A percentile compares a stretch with the other conserved stretches of the same genome.
phyloP scores from a whole-genome alignment of 2,797 vertebrate species.

The Lateolabrax maculatus region DNA sequence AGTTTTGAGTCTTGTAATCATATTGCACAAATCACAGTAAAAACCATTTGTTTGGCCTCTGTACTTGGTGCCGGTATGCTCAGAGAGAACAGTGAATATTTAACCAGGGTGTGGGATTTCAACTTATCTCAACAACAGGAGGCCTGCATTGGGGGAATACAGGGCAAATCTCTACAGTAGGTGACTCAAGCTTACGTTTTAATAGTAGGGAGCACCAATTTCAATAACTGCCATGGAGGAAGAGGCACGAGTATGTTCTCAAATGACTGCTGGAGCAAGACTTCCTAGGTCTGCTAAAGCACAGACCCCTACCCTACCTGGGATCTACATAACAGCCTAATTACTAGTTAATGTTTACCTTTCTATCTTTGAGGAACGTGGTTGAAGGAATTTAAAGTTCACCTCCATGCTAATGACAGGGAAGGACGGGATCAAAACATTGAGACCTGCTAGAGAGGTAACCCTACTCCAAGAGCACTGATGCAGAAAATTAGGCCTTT shows the following conservation, averaged over 20 bases:
- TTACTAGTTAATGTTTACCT: constrained; percentile 72
- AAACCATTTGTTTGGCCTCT: constrained; percentile 65
- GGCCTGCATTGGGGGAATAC: constrained; percentile 27
- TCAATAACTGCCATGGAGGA: not conserved
- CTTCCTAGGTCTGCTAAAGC: constrained; percentile 18
- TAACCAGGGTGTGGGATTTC: constrained; percentile 75
- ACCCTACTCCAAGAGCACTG: constrained; percentile 23
- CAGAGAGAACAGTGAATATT: constrained; percentile 71
- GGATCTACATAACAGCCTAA: constrained; percentile 44
- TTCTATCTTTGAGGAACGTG: constrained; percentile 32
- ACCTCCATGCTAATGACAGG: constrained; percentile 14
- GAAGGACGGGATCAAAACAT: constrained; percentile 23
- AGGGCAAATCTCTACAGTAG: constrained; percentile 16
- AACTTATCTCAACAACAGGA: constrained; percentile 62
- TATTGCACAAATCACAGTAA: constrained; percentile 65
- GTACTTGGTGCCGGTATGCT: constrained; percentile 49
- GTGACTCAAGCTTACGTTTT: constrained; percentile 35
- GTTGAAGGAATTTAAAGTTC: constrained; percentile 43
- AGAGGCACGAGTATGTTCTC: constrained; percentile 5
- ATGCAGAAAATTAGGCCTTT: constrained; percentile 18
- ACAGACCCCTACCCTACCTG: constrained; percentile 29
- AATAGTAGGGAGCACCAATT: constrained; percentile 12
- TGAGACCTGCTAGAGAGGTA: constrained; percentile 10
- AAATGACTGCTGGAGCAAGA: constrained; percentile 22
- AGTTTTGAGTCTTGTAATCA: constrained; percentile 57